Conservation (phyloP, 2,113 vertebrate genomes). For the Python bivittatus region DNA sequence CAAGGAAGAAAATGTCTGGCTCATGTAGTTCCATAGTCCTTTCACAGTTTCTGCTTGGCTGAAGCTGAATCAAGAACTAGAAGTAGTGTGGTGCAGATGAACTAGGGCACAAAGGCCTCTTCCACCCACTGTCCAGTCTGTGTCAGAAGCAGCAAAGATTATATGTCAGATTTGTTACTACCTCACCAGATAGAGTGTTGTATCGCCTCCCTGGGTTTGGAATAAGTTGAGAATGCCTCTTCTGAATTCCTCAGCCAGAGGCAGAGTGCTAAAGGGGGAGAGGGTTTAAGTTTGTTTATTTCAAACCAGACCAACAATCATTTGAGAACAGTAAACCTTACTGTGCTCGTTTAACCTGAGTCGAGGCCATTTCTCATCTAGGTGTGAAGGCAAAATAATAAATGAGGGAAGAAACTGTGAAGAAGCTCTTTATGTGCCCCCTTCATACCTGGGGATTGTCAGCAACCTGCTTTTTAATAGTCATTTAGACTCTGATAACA, state of each 20-base stretch:
- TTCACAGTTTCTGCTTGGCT: not conserved
- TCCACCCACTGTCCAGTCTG: not conserved
- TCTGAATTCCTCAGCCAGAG: not conserved
- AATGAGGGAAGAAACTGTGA: not conserved
- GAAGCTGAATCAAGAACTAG: not conserved
- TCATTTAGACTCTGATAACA: not conserved
- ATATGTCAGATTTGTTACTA: not conserved
- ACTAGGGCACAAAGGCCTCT: not conserved
- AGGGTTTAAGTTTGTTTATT: not conserved
- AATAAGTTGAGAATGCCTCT: not conserved
- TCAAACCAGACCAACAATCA: not conserved
- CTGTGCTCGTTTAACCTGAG: not conserved
- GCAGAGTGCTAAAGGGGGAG: not conserved
- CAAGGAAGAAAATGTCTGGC: not conserved
- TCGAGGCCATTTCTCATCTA: not conserved
- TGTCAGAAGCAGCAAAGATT: no score
- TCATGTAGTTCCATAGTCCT: not conserved
- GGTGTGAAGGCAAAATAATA: not conserved
- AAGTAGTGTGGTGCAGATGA: not conserved
- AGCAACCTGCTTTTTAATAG: not conserved
- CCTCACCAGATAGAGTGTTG: not conserved
- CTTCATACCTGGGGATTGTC: not conserved
- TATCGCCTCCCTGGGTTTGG: not conserved
- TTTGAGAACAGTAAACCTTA: not conserved
- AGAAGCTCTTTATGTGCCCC: not conserved